Conservation (phyloP, 2,113 vertebrate species). For the Elaphurus davidianus region DNA sequence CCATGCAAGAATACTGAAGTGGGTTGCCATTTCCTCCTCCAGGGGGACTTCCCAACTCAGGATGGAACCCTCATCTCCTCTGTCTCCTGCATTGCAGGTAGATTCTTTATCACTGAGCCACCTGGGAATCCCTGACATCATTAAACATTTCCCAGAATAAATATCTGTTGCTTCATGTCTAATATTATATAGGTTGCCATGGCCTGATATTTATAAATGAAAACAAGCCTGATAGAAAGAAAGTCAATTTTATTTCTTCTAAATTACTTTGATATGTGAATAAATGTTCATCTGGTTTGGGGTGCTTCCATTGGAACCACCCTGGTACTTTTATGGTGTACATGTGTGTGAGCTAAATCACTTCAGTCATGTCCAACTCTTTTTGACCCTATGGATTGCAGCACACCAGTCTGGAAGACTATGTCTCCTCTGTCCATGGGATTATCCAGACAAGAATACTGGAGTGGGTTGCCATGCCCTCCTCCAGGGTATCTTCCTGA, state of each 20-base stretch:
- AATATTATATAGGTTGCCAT: background rate
- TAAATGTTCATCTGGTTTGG: background rate
- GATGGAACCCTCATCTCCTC: background rate
- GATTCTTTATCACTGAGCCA: background rate
- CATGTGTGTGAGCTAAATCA: background rate
- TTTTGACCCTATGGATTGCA: background rate
- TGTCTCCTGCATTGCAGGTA: background rate
- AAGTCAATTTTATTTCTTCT: conserved; percentile 10
- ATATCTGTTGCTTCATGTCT: background rate
- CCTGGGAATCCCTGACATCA: background rate
- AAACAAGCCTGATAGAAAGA: background rate
- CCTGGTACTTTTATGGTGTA: background rate
- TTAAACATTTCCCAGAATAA: background rate
- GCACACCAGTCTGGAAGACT: background rate
- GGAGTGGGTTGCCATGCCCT: background rate
- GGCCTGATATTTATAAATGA: conserved; percentile 1
- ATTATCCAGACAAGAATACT: background rate
- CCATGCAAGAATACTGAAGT: background rate
- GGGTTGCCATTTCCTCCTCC: background rate
- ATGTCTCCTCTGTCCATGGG: background rate
- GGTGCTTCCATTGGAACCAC: background rate
- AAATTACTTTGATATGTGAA: background rate
- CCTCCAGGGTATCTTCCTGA: background rate
- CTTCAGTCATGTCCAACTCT: background rate
- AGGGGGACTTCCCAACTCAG: background rate